These are phyloP conservation scores for Ceratothoa steindachneri DNA, from an alignment of 2,888 invertebrate species.

Conservation along the genomic window DNA sequence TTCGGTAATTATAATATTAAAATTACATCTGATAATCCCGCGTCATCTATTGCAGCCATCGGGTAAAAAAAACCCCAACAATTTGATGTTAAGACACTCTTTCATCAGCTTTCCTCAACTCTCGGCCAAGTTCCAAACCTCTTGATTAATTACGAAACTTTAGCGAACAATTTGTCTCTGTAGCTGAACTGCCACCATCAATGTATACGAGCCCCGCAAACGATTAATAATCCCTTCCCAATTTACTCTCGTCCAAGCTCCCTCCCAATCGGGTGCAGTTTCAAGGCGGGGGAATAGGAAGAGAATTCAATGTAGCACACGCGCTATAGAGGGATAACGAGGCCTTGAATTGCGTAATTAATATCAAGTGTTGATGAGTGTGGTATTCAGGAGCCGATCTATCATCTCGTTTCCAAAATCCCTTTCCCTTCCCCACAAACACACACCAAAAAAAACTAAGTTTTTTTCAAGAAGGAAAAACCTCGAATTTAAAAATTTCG, in stretches of 20 bases:
- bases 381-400: too few species aligned
- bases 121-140: neutral
- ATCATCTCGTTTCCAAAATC: too few species aligned
- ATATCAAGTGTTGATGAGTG: too few species aligned
- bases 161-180: slow-evolving; percentile 34
- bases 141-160: slow-evolving; percentile 36
- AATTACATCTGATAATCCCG: neutral
- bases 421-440: too few species aligned
- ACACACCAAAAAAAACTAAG: too few species aligned
- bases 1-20: neutral
- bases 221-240: slow-evolving; percentile 24
- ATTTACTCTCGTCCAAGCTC: neutral
- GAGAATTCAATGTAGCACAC: neutral
- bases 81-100: neutral
- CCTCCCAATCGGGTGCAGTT: too few species aligned
- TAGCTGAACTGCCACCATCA: slow-evolving; percentile 25
- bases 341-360: too few species aligned
- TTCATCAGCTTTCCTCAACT: neutral
- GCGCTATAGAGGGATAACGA: too few species aligned
- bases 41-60: neutral
- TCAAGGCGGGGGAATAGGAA: neutral
- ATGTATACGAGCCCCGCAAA: slow-evolving; percentile 14
- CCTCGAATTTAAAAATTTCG: too few species aligned
- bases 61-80: neutral
- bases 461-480: too few species aligned